Percentiles rank a stretch among this genome's conserved stretches.
Conservation (phyloP, 2,888 invertebrate species). For the Eulithis testata region DNA sequence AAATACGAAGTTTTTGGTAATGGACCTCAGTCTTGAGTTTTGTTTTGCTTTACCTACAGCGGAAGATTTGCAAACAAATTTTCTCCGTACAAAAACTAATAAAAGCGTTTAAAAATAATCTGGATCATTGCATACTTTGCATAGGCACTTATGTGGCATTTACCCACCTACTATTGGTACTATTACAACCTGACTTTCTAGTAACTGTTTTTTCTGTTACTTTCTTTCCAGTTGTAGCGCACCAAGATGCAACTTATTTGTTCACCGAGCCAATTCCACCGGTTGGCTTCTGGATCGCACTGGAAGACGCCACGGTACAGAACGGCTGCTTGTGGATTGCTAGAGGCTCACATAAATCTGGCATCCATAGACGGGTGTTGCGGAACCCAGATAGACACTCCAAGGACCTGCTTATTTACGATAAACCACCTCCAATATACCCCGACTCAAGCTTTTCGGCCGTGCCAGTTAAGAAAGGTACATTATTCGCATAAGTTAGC, state of each 20-base stretch:
- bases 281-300: constrained; percentile 97
- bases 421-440: constrained; percentile 87
- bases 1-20: too few relatives aligned
- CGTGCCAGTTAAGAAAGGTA: constrained; percentile 94
- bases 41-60: too few relatives aligned
- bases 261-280: constrained; percentile 92
- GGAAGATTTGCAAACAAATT: too few relatives aligned
- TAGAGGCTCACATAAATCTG: constrained; percentile 95
- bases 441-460: constrained; percentile 90
- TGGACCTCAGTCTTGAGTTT: too few relatives aligned
- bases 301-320: constrained; percentile 95
- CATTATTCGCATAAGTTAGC: too few relatives aligned
- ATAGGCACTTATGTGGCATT: too few relatives aligned
- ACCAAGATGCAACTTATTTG: constrained; percentile 95
- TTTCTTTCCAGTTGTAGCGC: constrained; percentile 85
- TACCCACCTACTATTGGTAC: too few relatives aligned
- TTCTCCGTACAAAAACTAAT: too few relatives aligned
- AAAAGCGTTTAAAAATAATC: too few relatives aligned
- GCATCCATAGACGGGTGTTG: constrained; percentile 88
- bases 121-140: too few relatives aligned
- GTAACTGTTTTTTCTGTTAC: too few relatives aligned
- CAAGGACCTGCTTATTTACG: constrained; percentile 87
- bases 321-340: constrained; percentile 98
- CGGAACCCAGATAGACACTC: constrained; percentile 88
- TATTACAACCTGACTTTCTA: too few relatives aligned